A percentile compares a stretch with the other conserved stretches of the same genome.
These are phyloP conservation scores for Irena cyanogastra DNA, from an alignment of 2,113 vertebrate genomes.

Conservation along the genomic window DNA sequence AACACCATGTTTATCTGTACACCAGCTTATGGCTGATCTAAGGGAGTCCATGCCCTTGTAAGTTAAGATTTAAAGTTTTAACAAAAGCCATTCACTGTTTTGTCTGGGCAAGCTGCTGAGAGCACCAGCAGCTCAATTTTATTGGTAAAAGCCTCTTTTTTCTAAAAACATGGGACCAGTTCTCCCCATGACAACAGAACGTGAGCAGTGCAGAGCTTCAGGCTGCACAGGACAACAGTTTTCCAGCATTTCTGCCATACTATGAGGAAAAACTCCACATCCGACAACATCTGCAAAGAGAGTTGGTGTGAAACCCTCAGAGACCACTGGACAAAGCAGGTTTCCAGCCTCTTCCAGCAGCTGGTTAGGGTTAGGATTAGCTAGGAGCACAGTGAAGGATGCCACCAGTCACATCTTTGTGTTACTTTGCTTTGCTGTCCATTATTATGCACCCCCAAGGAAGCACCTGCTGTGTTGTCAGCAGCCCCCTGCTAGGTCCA, in stretches of 20 bases:
- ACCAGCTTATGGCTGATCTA: not conserved
- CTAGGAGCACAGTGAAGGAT: rapidly evolving
- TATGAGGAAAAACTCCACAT: not conserved
- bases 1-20: not conserved
- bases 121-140: not conserved
- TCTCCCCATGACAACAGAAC: not conserved
- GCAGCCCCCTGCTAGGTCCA: not conserved
- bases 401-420: not conserved
- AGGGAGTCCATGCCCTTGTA: not conserved
- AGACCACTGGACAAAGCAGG: not conserved
- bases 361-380: no score
- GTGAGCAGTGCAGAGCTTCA: not conserved
- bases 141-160: not conserved
- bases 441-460: not conserved
- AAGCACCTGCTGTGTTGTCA: not conserved
- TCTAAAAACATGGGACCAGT: not conserved
- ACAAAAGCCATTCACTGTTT: not conserved
- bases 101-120: not conserved
- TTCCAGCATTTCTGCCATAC: not conserved
- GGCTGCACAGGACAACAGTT: not conserved
- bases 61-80: not conserved
- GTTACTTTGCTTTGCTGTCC: not conserved
- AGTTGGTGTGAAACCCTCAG: not conserved
- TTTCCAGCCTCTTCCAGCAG: not conserved
- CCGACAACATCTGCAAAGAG: not conserved